Conservation (phyloP, 2,888 invertebrate genomes). For the Amphipoea oculea region DNA sequence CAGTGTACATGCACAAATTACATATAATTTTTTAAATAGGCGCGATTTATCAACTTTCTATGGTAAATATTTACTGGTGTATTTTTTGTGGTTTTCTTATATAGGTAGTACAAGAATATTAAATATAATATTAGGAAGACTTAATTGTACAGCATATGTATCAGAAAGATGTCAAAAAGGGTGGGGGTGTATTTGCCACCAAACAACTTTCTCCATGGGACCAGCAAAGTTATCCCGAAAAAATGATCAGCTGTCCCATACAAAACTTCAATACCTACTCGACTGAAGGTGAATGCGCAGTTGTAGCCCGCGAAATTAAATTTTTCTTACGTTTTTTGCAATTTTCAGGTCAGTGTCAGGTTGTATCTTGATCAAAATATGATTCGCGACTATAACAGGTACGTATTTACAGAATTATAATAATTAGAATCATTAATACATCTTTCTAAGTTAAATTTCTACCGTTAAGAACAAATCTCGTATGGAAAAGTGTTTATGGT, state of each 20-base stretch:
- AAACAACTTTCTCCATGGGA: too few relatives aligned
- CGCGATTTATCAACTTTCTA: conserved; percentile 21
- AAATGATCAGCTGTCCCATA: not conserved
- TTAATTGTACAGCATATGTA: conserved; percentile 1
- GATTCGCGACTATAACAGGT: too few relatives aligned
- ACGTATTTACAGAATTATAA: too few relatives aligned
- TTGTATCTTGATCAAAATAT: too few relatives aligned
- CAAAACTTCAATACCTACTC: not conserved
- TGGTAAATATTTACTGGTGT: conserved; percentile 42
- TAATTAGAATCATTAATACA: too few relatives aligned
- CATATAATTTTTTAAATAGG: conserved; percentile 41
- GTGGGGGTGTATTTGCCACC: not conserved
- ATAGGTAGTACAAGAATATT: not conserved
- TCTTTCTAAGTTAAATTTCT: too few relatives aligned
- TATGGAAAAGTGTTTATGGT: too few relatives aligned
- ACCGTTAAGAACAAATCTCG: too few relatives aligned
- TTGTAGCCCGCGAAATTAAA: too few relatives aligned
- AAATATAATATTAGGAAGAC: conserved; percentile 27
- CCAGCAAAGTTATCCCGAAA: not conserved
- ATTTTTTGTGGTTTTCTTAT: conserved; percentile 20
- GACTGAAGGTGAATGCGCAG: not conserved
- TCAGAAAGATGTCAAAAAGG: not conserved
- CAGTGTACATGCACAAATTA: conserved; percentile 56
- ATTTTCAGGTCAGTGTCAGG: too few relatives aligned
- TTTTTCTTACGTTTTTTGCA: too few relatives aligned